Evolutionary conservation across 2,113 vertebrate genomes (phyloP), one percentile per base, ranked within the genome.

Genomic region (Zosterops pallidus): DNA sequence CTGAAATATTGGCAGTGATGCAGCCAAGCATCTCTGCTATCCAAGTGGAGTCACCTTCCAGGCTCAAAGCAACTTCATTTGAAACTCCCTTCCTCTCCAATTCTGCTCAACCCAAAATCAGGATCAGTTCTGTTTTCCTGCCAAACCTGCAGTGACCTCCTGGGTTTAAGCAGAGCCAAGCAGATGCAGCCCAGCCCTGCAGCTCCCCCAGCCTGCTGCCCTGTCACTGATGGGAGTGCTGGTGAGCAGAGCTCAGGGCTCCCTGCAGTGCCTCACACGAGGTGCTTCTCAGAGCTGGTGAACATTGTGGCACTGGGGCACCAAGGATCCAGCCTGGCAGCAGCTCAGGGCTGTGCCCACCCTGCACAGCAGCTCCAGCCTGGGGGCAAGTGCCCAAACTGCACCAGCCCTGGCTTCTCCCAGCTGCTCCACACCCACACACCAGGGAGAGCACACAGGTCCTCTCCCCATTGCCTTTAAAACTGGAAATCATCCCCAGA

Each of bases 141-240:
- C 26, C 75, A 21, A 11, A 25, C 13, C 33, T 28, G 6, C 2
- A 0, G 9, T 26, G 39, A 24, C 14, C 39, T 76, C 31, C 47
- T 22, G 60, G 22, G 18, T 20, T n/a, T 22, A 35, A 33, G 39
- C 44, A 55, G 26, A 63, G 41, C 46, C 0, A 0, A 50, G 41
- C 14, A 75, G 55, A 19, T 7, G 39, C 33, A 85, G 47, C 29
- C 8, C 7, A 78, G 8, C 29, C 16, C 5, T 2, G n/a, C 3
- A 86, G 46, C 46, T 46, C 42, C 35, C 50, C 0, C 0, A 46
- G 63, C 76, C 24, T 0, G 1, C 44, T 2, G 2, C 7, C 39
- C 0, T 8, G 3, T 2, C n/a, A 21, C 33, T 63, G 47, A 37
- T 0, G 5, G 41, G 74, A 15, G 70, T 1, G 72, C 68, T 46